Base-by-base conservation (phyloP, 2,113 vertebrate species). In the Nerophis lumbriciformis region DNA sequence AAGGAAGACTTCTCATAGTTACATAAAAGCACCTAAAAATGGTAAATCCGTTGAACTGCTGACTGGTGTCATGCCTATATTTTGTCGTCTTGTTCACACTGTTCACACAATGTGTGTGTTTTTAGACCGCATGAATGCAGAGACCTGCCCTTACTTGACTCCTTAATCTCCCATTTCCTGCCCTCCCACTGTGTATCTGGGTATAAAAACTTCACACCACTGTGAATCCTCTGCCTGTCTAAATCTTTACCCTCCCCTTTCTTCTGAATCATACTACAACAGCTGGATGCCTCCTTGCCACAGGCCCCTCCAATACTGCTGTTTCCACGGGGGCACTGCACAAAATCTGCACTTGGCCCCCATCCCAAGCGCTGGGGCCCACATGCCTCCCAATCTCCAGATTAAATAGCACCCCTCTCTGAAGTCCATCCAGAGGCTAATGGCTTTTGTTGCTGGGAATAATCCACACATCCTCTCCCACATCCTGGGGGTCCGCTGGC, bases 391-490 rank as follows among this genome's bases (percentile, higher is more conserved):
- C 85, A 90, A 88, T 89, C 85, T 90, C 83, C 67, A 90, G 88
- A 90, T 91, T 90, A 91, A 91, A 91, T 88, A 80, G 83, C 82
- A 61, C 79, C 74, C 67, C 78, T 87, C 87, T 91, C 87, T 92
- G 90, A 92, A 90, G 90, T 90, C 78, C 55, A 87, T 92, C 90
- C 90, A 92, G 77, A 72, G 79, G 65, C 87, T 89, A 91, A 92
- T 89, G 85, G 90, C 91, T 89, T 91, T 91, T 90, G 90, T 91
- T 90, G 87, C 88, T 89, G 84, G 84, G 82, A 90, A 90, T 91
- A 89, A 91, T 89, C 88, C 85, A 83, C 88, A 91, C 88, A 90
- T 92, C 90, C 90, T 91, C 88, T 91, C 88, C 85, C 88, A 91
- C 89, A 89, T 92, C 87, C 87, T 87, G 82, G 88, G 89, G 87